Conservation (phyloP, 2,888 invertebrate species). For the Archips xylosteana region DNA sequence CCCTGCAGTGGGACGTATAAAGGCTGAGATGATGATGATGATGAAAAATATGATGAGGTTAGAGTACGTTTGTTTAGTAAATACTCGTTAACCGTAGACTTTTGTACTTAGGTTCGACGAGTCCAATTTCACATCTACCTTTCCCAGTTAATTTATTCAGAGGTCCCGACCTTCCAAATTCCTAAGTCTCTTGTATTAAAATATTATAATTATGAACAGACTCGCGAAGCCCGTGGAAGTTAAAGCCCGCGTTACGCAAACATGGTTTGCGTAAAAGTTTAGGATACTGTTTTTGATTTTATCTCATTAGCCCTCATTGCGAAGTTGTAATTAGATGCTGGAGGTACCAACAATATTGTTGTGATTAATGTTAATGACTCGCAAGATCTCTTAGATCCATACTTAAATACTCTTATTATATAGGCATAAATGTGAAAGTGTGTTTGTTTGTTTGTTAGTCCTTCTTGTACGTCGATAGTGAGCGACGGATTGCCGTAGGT, state of each 20-base stretch:
- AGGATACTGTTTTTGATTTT: constrained; percentile 34
- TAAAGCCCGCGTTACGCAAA: constrained; percentile 20
- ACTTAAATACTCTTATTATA: background rate
- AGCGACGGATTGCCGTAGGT: too few relatives aligned
- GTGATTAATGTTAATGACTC: background rate
- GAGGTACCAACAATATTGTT: constrained; percentile 16
- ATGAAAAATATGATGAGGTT: too few relatives aligned
- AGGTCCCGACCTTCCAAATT: constrained; percentile 21
- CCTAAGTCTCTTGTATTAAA: constrained; percentile 39
- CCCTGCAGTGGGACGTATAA: too few relatives aligned
- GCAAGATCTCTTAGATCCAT: too few relatives aligned
- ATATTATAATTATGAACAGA: constrained; percentile 38
- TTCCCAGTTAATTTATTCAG: constrained; percentile 35
- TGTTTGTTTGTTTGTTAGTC: too few relatives aligned
- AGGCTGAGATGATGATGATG: too few relatives aligned
- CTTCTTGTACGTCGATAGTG: too few relatives aligned
- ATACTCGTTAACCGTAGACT: background rate
- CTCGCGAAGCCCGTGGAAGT: constrained; percentile 16
- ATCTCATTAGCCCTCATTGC: constrained; percentile 30
- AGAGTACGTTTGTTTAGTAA: too few relatives aligned
- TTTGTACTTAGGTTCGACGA: background rate
- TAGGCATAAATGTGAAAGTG: background rate
- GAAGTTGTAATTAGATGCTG: constrained; percentile 32
- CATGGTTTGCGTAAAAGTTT: constrained; percentile 31
- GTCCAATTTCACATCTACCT: background rate